A percentile compares a stretch with the other conserved stretches of the same genome.
These are phyloP conservation scores for Oryctolagus cuniculus DNA, from an alignment of 2,113 vertebrate genomes.

Conservation along the genomic window mOryCun1.1 NC_091434.1:125562501-125563000, in stretches of 20 bases:
- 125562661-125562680: neutral
- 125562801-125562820: neutral
- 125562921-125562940: neutral
- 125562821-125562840: neutral
- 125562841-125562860: neutral
- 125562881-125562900: accelerated
- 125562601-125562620: neutral
- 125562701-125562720: neutral
- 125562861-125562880: neutral
- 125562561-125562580: neutral
- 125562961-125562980: neutral
- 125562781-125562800: neutral
- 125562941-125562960: neutral
- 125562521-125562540: neutral
- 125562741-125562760: neutral
- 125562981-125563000: neutral
- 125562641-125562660: neutral
- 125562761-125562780: neutral
- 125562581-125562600: neutral
- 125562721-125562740: neutral
- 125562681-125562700: slow-evolving; percentile 8
- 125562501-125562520: neutral
- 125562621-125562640: neutral
- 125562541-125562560: neutral
- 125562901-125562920: neutral